These are phyloP conservation scores for Rynchops niger DNA, from an alignment of 2,113 vertebrate species.

Conservation along the genomic window DNA sequence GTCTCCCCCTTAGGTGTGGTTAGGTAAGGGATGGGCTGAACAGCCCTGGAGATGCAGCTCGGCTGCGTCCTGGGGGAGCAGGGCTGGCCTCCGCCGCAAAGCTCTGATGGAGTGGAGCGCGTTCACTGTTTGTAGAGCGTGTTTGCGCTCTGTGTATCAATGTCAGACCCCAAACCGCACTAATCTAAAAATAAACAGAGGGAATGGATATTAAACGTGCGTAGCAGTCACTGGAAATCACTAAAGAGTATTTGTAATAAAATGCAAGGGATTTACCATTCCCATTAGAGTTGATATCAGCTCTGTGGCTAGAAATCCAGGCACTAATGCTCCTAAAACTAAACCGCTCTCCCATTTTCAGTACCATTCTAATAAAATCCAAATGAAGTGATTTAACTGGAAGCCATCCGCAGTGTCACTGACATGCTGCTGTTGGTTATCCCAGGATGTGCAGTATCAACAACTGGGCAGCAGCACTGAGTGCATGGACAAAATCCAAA, in stretches of 20 bases:
- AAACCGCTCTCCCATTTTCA: neutral
- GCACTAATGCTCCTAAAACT: neutral
- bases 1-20: accelerated
- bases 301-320: neutral
- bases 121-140: neutral
- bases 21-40: neutral
- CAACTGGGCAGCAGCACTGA: neutral
- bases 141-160: neutral
- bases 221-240: neutral
- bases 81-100: neutral
- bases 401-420: neutral
- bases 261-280: neutral
- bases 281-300: neutral
- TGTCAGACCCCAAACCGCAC: neutral
- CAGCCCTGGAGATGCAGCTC: neutral
- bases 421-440: neutral
- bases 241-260: neutral
- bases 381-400: slow-evolving; percentile 9
- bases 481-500: neutral
- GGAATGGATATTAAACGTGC: neutral
- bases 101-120: neutral
- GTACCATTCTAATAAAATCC: neutral
- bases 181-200: slow-evolving; percentile 19
- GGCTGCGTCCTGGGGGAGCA: neutral
- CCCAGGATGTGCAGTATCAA: neutral